Conservation (phyloP, 2,113 vertebrate species). For the Esox niger region DNA sequence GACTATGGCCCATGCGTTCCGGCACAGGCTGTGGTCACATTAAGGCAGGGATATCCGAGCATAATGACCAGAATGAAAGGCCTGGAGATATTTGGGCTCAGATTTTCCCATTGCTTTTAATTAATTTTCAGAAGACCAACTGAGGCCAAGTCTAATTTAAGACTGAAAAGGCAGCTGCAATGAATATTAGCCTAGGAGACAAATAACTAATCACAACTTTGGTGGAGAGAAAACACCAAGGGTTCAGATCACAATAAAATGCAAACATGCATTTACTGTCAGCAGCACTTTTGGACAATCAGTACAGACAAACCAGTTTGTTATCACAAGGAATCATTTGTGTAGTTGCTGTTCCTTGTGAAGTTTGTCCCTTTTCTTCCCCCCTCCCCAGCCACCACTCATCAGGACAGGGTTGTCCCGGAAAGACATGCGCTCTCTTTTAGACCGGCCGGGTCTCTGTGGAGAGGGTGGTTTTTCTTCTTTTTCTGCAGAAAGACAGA, state of each 20-base stretch:
- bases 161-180: constrained; percentile 39
- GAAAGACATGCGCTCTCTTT: constrained; percentile 83
- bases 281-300: background rate
- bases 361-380: constrained; percentile 79
- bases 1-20: constrained; percentile 37
- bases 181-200: constrained; percentile 23
- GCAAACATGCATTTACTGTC: background rate
- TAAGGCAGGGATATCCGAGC: constrained; percentile 47
- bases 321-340: too few relatives aligned
- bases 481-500: constrained; percentile 65
- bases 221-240: background rate
- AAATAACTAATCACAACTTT: constrained; percentile 20
- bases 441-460: constrained; percentile 63
- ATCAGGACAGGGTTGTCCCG: constrained; percentile 78
- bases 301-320: background rate
- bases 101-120: constrained; percentile 47
- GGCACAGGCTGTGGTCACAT: constrained; percentile 26
- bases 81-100: constrained; percentile 65
- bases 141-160: constrained; percentile 28
- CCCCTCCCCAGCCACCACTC: constrained; percentile 90
- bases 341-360: constrained; percentile 60
- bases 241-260: constrained; percentile 6
- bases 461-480: constrained; percentile 66
- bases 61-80: constrained; percentile 36
- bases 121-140: constrained; percentile 46